A percentile compares a stretch with the other conserved stretches of the same genome.
These are phyloP conservation scores for Sardinella longiceps DNA, from an alignment of 2,797 vertebrate species.

Conservation along the genomic window DNA sequence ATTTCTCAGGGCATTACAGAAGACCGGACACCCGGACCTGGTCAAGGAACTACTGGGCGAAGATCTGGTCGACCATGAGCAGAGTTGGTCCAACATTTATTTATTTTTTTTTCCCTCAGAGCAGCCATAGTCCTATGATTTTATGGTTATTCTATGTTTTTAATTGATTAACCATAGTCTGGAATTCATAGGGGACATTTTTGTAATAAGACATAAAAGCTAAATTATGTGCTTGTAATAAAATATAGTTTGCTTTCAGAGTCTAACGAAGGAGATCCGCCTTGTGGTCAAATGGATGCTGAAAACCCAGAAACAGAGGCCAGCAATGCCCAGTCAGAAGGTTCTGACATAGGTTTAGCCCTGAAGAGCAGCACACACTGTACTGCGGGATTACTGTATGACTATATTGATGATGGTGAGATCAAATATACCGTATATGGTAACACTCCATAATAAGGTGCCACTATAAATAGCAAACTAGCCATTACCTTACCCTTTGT, in stretches of 20 bases:
- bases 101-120: not conserved
- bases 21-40: conserved; percentile 56
- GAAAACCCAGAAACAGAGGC: not conserved
- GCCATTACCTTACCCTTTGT: not conserved
- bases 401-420: conserved; percentile 40
- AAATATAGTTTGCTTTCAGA: not conserved
- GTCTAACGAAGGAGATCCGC: not conserved
- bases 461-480: too few species aligned
- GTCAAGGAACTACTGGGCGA: conserved; percentile 73
- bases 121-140: too few species aligned
- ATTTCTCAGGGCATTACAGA: conserved; percentile 75
- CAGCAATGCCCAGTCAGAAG: too few species aligned
- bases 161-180: too few species aligned
- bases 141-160: too few species aligned
- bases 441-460: too few species aligned
- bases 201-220: too few species aligned
- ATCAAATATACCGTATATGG: too few species aligned
- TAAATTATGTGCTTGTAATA: not conserved
- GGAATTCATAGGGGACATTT: too few species aligned
- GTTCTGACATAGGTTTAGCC: too few species aligned
- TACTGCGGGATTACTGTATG: conserved; percentile 20
- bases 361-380: not conserved
- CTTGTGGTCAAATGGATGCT: not conserved
- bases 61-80: conserved; percentile 23
- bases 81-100: conserved; percentile 34